Evolutionary conservation across 2,113 vertebrate genomes (phyloP).

Genomic region (Heliornis fulica): DNA sequence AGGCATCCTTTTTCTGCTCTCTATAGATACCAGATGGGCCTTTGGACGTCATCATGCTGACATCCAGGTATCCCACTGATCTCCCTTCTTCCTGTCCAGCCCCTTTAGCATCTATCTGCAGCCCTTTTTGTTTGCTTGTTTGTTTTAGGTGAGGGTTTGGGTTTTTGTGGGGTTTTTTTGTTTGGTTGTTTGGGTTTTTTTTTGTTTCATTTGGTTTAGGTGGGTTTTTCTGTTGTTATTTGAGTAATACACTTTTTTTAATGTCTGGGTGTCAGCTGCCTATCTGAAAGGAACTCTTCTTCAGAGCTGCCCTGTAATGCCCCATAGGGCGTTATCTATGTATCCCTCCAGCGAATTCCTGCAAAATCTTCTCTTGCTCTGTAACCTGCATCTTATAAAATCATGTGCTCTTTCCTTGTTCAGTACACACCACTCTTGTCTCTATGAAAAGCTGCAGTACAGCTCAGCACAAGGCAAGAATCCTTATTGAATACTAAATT

Average conservation of each 20-base stretch:
- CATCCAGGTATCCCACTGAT: neutral
- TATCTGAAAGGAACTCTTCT: neutral
- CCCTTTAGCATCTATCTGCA: neutral
- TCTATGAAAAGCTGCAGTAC: neutral
- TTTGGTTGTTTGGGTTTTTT: neutral
- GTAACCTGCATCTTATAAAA: neutral
- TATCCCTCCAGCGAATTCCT: neutral
- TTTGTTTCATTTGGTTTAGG: no score
- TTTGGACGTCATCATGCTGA: neutral
- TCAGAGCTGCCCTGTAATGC: neutral
- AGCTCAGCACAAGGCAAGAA: neutral
- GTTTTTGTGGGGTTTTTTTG: no score
- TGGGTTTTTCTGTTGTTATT: no score
- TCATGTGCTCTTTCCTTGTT: neutral
- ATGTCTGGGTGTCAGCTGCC: neutral
- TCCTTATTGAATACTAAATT: neutral
- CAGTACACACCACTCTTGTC: neutral
- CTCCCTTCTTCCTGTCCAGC: neutral
- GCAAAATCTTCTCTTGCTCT: neutral
- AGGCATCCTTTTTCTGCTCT: neutral
- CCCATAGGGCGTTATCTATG: neutral
- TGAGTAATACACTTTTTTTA: neutral
- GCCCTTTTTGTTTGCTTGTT: neutral
- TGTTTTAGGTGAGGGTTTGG: no score
- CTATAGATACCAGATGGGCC: neutral